These are phyloP conservation scores for Ciconia boyciana DNA, from an alignment of 2,113 vertebrate species.

Conservation along the genomic window DNA sequence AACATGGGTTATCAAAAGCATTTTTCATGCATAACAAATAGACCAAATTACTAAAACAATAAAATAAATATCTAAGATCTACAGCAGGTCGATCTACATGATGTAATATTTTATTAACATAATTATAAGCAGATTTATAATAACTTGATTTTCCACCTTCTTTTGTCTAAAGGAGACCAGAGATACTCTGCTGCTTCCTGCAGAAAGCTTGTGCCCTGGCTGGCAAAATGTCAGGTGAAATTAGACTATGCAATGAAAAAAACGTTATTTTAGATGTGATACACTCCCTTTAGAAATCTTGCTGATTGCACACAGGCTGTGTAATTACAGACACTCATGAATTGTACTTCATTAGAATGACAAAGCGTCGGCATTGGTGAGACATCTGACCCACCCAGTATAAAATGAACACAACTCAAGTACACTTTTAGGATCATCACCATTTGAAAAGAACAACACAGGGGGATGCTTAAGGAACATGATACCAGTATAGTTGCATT, in stretches of 20 bases:
- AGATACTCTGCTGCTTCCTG: neutral
- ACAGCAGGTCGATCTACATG: neutral
- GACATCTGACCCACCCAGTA: slow-evolving; percentile 19
- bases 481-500: neutral
- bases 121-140: slow-evolving; percentile 18
- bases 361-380: slow-evolving; percentile 8
- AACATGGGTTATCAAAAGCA: neutral
- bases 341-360: slow-evolving; percentile 49
- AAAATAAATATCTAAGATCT: neutral
- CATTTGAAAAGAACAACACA: neutral
- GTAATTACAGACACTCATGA: slow-evolving; percentile 43
- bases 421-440: slow-evolving; percentile 35
- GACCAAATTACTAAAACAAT: slow-evolving; percentile 33
- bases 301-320: slow-evolving; percentile 44
- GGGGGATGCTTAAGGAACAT: neutral
- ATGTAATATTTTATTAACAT: neutral
- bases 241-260: slow-evolving; percentile 11
- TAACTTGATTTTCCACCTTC: neutral
- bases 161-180: neutral
- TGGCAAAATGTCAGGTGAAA: slow-evolving; percentile 46
- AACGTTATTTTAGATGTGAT: slow-evolving; percentile 19
- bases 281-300: slow-evolving; percentile 38
- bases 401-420: neutral
- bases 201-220: slow-evolving; percentile 3
- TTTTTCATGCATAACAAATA: slow-evolving; percentile 21